Evolutionary conservation across 2,113 vertebrate genomes (phyloP), one percentile per base, ranked within the genome.

Genomic region (Hypanus sabinus): DNA sequence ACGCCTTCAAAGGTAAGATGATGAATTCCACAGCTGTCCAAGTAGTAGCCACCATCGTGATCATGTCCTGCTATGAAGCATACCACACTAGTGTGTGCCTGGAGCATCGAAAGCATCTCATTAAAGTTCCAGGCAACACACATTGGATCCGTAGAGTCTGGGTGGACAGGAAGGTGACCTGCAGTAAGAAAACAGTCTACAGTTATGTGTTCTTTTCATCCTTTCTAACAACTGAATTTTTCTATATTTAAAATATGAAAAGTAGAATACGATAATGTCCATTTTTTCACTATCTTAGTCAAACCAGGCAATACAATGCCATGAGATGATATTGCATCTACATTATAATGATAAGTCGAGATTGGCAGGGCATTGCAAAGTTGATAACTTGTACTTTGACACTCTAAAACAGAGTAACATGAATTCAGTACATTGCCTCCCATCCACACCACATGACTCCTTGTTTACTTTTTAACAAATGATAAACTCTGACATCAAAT

Each of bases 111-210:
- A 80, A 99, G 97, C 24, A 98, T 96, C 0, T 97, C 97, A 1
- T 96, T 73, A 0, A 96, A 98, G 96, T 99, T 99, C 99, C 99
- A 99, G 20, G 98, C 97, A 3, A 99, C 96, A 94, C 97, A 98
- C 33, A 97, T 94, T 0, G 93, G 33, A 0, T 96, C 95, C 0
- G 98, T 97, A 92, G 97, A 96, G 0, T 10, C 0, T 0, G 98
- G 98, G 91, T 98, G 98, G 93, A 99, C 95, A 0, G 99, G 98
- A 90, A 99, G 95, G 94, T 99, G 98, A 95, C 97, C 98, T 99
- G 96, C 83, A 94, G 87, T 18, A 24, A 91, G 73, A 33, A 73
- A 92, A 93, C 30, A 90, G 85, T 33, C n/a, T 18, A 90, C 57
- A n/a, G 36, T 65, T 90, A 33, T 16, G 36, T 33, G 5, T 33